Conservation (phyloP, 2,113 vertebrate genomes). For the Passerina amoena region DNA sequence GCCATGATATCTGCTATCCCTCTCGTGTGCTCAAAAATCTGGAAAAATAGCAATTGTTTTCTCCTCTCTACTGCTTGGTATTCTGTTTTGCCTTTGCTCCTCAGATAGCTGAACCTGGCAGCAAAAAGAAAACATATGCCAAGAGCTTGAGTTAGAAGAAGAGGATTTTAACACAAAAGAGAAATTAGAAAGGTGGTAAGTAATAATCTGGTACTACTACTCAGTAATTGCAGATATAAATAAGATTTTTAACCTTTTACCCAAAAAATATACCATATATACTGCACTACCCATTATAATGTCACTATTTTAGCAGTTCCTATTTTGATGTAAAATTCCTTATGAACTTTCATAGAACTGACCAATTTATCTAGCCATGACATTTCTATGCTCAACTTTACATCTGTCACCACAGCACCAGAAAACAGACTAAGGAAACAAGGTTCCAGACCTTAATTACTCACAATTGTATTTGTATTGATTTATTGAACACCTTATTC, state of each 20-base stretch:
- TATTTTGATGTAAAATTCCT: not conserved
- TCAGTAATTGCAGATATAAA: not conserved
- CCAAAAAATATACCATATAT: not conserved
- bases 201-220: not conserved
- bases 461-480: not conserved
- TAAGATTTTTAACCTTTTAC: not conserved
- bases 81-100: not conserved
- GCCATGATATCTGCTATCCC: not conserved
- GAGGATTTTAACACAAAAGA: not conserved
- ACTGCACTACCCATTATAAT: not conserved
- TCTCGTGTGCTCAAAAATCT: not conserved
- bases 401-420: not conserved
- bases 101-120: not conserved
- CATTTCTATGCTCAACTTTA: not conserved
- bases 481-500: not conserved
- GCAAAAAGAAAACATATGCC: not conserved
- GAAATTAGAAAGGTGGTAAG: not conserved
- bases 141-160: not conserved
- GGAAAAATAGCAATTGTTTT: not conserved
- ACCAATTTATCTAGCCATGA: not conserved
- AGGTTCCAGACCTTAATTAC: constrained; percentile 20
- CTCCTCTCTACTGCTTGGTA: not conserved
- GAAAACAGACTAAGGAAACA: not conserved
- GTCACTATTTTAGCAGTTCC: not conserved
- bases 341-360: not conserved